Evolutionary conservation across 1,140 invertebrate species (phyloP).

Genomic region (Tenebrio molitor): DNA sequence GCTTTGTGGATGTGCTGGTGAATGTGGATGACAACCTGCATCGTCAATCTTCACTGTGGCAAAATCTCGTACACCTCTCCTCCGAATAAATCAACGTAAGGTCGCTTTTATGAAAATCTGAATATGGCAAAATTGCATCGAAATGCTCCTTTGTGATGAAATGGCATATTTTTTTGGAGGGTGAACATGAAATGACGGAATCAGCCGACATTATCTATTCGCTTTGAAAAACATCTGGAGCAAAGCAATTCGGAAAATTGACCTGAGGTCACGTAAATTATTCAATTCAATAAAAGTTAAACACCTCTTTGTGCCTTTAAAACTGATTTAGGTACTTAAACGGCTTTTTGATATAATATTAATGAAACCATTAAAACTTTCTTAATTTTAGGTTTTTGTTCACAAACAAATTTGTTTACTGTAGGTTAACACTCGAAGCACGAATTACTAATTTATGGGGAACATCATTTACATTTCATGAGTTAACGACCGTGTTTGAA

Average conservation of each 20-base stretch:
- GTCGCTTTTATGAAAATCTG: conserved; percentile 30
- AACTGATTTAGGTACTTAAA: conserved; percentile 20
- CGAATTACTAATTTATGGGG: neutral
- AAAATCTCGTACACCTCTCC: conserved; percentile 20
- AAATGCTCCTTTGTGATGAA: conserved; percentile 30
- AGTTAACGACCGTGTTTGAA: too few species aligned
- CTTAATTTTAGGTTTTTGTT: conserved; percentile 10
- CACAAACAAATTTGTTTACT: conserved; percentile 24
- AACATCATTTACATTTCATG: conserved; percentile 15
- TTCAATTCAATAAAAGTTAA: conserved; percentile 26
- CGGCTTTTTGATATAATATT: conserved; percentile 26
- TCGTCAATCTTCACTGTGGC: conserved; percentile 32
- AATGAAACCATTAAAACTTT: conserved; percentile 35
- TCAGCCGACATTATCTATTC: conserved; percentile 28
- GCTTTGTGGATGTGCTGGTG: conserved; percentile 34
- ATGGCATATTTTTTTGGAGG: conserved; percentile 26
- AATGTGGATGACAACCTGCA: conserved; percentile 31
- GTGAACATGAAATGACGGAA: conserved; percentile 7
- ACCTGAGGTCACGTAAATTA: conserved; percentile 5
- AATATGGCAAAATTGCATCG: conserved; percentile 35
- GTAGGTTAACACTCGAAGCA: neutral
- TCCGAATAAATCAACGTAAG: conserved; percentile 26
- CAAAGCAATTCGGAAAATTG: conserved; percentile 26
- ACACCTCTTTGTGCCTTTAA: conserved; percentile 2
- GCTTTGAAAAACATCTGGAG: conserved; percentile 31